Percentiles rank a stretch among this genome's conserved stretches.
Conservation (phyloP, 2,797 vertebrate genomes). For the Xyrichtys novacula region DNA sequence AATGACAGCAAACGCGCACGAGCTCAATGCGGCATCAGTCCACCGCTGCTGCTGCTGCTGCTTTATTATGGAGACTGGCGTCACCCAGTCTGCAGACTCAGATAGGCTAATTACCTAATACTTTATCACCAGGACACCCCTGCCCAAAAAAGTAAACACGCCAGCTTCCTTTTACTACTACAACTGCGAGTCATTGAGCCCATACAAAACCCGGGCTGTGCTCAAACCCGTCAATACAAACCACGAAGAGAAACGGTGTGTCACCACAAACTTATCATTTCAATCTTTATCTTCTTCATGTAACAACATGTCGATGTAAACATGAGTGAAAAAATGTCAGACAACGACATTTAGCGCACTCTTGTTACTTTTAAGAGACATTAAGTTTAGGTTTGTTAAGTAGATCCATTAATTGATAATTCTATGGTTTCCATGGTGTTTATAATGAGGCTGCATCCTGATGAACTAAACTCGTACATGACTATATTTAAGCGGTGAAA, state of each 20-base stretch:
- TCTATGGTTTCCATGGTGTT: not conserved
- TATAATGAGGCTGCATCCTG: too few species aligned
- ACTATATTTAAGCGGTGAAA: too few species aligned
- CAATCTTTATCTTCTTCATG: not conserved
- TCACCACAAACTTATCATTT: not conserved
- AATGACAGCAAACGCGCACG: conserved; percentile 65
- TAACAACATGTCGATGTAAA: not conserved
- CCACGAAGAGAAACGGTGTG: not conserved
- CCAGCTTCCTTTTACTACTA: conserved; percentile 69
- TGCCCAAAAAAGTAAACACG: conserved; percentile 79
- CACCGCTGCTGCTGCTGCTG: conserved; percentile 54
- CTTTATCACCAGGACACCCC: conserved; percentile 79
- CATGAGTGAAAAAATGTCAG: too few species aligned
- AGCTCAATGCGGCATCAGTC: conserved; percentile 73
- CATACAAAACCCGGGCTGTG: not conserved
- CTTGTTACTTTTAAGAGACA: too few species aligned
- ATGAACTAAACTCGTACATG: too few species aligned
- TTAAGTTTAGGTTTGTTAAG: too few species aligned
- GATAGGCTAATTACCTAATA: conserved; percentile 87
- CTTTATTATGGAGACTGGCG: conserved; percentile 87
- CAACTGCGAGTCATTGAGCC: not conserved
- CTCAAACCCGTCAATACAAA: conserved; percentile 21
- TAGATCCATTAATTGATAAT: not conserved
- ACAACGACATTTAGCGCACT: too few species aligned
- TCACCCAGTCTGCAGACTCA: conserved; percentile 90